Evolutionary conservation across 2,797 vertebrate genomes (phyloP).

Genomic region (Scleropages formosus): DNA sequence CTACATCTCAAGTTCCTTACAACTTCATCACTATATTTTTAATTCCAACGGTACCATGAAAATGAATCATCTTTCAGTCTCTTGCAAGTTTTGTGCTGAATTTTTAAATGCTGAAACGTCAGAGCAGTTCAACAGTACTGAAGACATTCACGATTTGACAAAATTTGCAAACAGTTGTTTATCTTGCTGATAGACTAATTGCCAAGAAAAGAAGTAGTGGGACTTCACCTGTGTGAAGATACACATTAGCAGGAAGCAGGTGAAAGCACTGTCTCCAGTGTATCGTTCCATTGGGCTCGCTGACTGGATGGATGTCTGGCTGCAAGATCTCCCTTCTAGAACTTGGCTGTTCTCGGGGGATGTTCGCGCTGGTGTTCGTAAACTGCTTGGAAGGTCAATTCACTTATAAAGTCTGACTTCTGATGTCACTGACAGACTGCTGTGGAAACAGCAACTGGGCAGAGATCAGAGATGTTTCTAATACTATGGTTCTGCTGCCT

Average conservation of each 20-base stretch:
- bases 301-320: background rate
- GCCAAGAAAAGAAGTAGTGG: background rate
- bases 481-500: slow-evolving; percentile 33
- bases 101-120: background rate
- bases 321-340: background rate
- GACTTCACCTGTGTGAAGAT: slow-evolving; percentile 31
- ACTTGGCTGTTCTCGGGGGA: slow-evolving; percentile 1
- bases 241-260: slow-evolving; percentile 26
- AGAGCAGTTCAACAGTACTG: background rate
- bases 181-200: background rate
- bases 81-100: background rate
- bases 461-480: slow-evolving; percentile 35
- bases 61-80: background rate
- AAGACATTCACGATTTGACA: background rate
- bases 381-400: slow-evolving; percentile 15
- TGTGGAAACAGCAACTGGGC: slow-evolving; percentile 35
- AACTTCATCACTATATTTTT: background rate
- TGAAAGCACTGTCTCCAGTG: slow-evolving; percentile 9
- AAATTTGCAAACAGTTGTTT: slow-evolving; percentile 4
- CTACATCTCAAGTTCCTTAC: background rate
- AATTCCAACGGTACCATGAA: background rate
- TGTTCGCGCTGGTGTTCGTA: slow-evolving; percentile 25
- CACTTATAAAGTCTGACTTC: slow-evolving; percentile 40
- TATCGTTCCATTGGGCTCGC: slow-evolving; percentile 23
- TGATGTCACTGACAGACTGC: slow-evolving; percentile 42